Conservation (phyloP, 2,113 vertebrate genomes). For the Spermophilus dauricus region DNA sequence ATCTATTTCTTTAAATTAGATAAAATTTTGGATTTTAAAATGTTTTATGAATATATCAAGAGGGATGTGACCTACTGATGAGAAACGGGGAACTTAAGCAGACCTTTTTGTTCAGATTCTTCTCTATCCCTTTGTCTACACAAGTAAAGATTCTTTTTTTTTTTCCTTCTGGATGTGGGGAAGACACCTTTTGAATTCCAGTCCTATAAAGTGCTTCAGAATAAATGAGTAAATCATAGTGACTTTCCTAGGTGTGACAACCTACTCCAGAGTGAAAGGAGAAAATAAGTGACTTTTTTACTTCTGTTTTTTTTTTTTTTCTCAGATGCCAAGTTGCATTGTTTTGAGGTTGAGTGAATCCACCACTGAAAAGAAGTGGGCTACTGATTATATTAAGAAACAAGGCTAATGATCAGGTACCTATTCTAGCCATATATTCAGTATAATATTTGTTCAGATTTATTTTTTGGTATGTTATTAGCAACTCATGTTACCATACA, state of each 20-base stretch:
- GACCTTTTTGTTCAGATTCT: too few relatives aligned
- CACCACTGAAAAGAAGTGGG: neutral
- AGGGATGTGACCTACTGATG: accelerated
- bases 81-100: neutral
- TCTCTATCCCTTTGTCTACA: neutral
- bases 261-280: neutral
- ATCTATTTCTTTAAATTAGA: neutral
- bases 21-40: neutral
- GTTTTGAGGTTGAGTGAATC: neutral
- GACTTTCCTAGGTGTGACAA: neutral
- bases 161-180: too few relatives aligned
- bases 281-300: neutral
- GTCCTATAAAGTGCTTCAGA: neutral
- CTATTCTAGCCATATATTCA: neutral
- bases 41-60: neutral
- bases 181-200: neutral
- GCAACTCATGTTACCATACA: neutral
- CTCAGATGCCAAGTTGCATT: neutral
- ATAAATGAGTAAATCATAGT: neutral
- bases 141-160: neutral
- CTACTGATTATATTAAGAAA: neutral
- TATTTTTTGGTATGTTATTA: neutral
- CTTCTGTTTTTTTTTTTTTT: neutral
- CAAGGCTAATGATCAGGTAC: neutral
- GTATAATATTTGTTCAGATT: neutral